A percentile compares a stretch with the other conserved stretches of the same genome.
phyloP scores from a whole-genome alignment of 2,113 vertebrate genomes.

The Setophaga petechia region DNA sequence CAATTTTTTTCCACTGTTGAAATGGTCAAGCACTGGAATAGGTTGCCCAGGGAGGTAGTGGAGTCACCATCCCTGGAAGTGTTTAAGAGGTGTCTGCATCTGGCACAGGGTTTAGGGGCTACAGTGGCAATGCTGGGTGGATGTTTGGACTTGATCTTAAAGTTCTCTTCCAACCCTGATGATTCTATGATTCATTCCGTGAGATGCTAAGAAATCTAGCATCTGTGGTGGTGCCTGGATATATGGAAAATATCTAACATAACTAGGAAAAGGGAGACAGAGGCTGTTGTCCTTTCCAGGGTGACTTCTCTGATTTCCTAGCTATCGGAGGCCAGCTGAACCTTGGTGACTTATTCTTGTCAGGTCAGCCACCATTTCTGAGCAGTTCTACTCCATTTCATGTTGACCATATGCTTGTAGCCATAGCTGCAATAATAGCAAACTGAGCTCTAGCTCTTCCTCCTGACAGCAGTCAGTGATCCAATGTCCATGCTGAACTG shows the following conservation, averaged over 20 bases:
- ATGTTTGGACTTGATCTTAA: neutral
- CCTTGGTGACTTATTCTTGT: neutral
- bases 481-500: neutral
- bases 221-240: neutral
- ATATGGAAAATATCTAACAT: neutral
- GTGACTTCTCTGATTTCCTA: neutral
- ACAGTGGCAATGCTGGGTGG: neutral
- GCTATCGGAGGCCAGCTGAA: neutral
- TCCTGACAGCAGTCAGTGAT: neutral
- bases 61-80: neutral
- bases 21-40: neutral
- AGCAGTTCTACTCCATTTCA: neutral
- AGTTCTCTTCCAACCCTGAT: neutral
- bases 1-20: neutral
- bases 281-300: neutral
- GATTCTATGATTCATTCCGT: neutral
- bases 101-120: neutral
- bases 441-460: neutral
- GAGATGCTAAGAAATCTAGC: neutral
- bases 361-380: neutral
- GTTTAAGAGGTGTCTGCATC: neutral
- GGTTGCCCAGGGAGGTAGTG: neutral
- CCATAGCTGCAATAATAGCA: neutral
- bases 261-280: neutral
- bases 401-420: neutral